These are phyloP conservation scores for Saturnia japonica DNA, from an alignment of 2,888 invertebrate species.

Conservation along the genomic window DNA sequence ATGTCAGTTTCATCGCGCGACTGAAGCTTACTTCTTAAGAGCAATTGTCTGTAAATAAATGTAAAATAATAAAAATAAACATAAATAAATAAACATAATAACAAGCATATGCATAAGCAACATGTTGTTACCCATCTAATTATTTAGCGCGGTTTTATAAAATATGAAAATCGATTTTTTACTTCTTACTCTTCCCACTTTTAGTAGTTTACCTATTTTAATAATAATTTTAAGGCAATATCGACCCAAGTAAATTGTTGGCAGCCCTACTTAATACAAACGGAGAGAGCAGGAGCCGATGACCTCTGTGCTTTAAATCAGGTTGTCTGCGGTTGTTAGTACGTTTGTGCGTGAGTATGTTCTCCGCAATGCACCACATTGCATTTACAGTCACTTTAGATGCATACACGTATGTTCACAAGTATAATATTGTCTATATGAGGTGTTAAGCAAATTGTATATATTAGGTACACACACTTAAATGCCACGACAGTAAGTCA, in stretches of 20 bases:
- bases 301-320: constrained; percentile 68
- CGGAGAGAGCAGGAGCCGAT: constrained; percentile 41
- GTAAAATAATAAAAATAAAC: too few relatives aligned
- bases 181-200: too few relatives aligned
- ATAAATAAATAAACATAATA: too few relatives aligned
- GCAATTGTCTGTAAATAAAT: too few relatives aligned
- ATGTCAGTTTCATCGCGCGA: too few relatives aligned
- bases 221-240: not conserved
- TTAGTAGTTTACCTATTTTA: too few relatives aligned
- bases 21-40: too few relatives aligned
- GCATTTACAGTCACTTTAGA: constrained; percentile 21
- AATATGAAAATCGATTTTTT: too few relatives aligned
- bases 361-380: constrained; percentile 40
- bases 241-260: not conserved
- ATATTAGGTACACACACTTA: not conserved
- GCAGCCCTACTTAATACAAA: constrained; percentile 18
- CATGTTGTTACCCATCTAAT: too few relatives aligned
- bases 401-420: not conserved
- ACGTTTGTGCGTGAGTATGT: constrained; percentile 47
- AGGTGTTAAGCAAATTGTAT: not conserved
- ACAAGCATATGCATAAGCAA: too few relatives aligned
- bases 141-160: too few relatives aligned
- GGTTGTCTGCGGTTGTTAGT: constrained; percentile 64
- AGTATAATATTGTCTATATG: not conserved
- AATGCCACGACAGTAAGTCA: not conserved